These are phyloP conservation scores for Neoaliturus tenellus DNA, from an alignment of 2,888 invertebrate genomes.

Conservation along the genomic window DNA sequence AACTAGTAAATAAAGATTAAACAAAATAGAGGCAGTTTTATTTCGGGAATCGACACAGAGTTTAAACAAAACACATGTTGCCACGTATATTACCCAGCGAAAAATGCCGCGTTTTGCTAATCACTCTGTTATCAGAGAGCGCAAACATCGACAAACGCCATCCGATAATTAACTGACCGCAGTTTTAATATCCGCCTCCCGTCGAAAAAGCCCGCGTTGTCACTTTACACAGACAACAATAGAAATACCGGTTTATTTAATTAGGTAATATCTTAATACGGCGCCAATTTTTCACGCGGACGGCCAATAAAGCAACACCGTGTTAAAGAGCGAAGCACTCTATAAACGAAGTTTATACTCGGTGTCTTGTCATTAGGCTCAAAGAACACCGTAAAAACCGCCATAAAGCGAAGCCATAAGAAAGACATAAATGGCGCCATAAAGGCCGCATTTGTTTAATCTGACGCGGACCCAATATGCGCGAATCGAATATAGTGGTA, in stretches of 20 bases:
- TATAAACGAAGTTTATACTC: constrained; percentile 13
- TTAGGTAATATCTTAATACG: neutral
- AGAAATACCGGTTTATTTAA: neutral
- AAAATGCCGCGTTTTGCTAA: neutral
- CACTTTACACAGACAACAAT: neutral
- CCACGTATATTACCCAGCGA: neutral
- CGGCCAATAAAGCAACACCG: constrained; percentile 27
- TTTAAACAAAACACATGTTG: neutral
- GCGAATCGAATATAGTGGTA: constrained; percentile 20
- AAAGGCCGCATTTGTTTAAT: constrained; percentile 50
- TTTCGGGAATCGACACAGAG: too few relatives aligned
- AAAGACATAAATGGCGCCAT: constrained; percentile 33
- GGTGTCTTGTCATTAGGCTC: constrained; percentile 44
- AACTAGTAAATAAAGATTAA: too few relatives aligned
- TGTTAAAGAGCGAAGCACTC: constrained; percentile 31
- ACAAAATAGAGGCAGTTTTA: too few relatives aligned
- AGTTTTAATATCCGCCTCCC: neutral
- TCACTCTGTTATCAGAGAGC: neutral
- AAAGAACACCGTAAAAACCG: constrained; percentile 46
- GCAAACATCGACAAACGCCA: neutral
- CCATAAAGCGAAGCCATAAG: constrained; percentile 33
- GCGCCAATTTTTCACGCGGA: constrained; percentile 26
- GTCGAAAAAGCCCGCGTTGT: neutral
- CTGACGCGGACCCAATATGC: constrained; percentile 14
- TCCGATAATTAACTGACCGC: neutral